Evolutionary conservation across 2,888 invertebrate species (phyloP), one percentile per base, ranked within the genome.

Genomic region (Harmothoe impar): DNA sequence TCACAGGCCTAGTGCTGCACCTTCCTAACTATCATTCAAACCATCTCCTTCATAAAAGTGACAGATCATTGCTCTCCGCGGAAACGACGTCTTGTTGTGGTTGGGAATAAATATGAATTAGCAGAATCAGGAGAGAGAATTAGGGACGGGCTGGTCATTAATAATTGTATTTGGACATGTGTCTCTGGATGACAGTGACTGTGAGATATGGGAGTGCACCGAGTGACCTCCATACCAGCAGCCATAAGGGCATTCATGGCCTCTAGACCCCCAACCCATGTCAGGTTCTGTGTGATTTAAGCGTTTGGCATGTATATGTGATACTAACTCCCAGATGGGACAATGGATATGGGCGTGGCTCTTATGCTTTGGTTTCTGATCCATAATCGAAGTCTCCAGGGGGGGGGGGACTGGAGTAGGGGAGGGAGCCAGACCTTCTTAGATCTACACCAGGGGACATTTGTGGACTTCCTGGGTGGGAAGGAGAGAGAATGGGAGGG

Each of bases 121-220:
- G 29, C 72, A 29, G 31, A 72, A 72, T 72, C 72, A 72, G 25
- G 72, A 62, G 62, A 62, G 62, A 62, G 62, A 62, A 62, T n/a
- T 20, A 62, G 62, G n/a, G 62, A 62, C 23, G 62, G 20, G 62
- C 15, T 62, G 62, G 62, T 62, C 12, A 52, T 52, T 52, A 62
- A 62, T 62, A 43, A 43, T 3, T 43, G 43, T 43, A n/a, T 62
- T 62, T 20, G 1, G 62, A 62, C 62, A 62, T n/a, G n/a, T 62
- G 62, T 62, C 62, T n/a, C 12, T 20, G 62, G 20, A n/a, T 62
- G 62, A 62, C 62, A 62, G 62, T 20, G 62, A 5, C 62, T 20
- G 20, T 62, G 62, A 62, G n/a, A 78, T 20, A 33, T 35, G 33
- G 78, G 78, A 78, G 25, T 29, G 78, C 31, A 78, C 78, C 17